Base-by-base conservation (phyloP, 2,113 vertebrate species). In the Clarias gariepinus region DNA sequence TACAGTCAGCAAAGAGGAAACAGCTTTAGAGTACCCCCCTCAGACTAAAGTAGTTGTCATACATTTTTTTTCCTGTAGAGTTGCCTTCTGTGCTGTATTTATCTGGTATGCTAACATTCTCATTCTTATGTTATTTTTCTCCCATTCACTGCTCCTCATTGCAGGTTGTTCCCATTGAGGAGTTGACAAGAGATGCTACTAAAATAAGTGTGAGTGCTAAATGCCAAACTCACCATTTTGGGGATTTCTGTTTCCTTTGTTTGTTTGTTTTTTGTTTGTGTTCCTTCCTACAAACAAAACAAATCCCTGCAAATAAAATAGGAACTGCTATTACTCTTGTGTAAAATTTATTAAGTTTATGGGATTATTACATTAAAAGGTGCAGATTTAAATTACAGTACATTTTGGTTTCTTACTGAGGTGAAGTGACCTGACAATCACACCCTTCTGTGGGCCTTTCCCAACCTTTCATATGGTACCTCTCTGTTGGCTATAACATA, bases 151-250 rank as follows among this genome's bases (percentile, higher is more conserved):
- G 73, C 16, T 28, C 83, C 79, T 92, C 89, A 91, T 77, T 57
- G 79, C 95, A 99, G 97, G 95, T 97, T 88, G 93, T 92, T 83
- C 94, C 92, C n/a, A 94, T 94, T 92, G 97, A 97, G 90, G 95
- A 97, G 88, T 90, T 93, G 0, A 94, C 93, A 86, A 97, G 95
- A 94, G 97, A 96, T 5, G 97, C 96, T 0, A 98, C 97, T 53
- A 99, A 99, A 96, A 99, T 99, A 90, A 99, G 97, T 18, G 98
- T 99, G 94, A 99, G 97, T 98, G 91, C 86, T 73, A 5, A 53
- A 79, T 77, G 23, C 61, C 64, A 63, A 25, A 52, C 55, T 58
- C n/a, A 25, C 4, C 61, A 36, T 80, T 63, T 68, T 68, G 81
- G 30, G 61, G 5, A 21, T 33, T 18, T 53, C 23, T 78, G 25